Evolutionary conservation across 2,113 vertebrate species (phyloP).

Genomic region (Oxyura jamaicensis): DNA sequence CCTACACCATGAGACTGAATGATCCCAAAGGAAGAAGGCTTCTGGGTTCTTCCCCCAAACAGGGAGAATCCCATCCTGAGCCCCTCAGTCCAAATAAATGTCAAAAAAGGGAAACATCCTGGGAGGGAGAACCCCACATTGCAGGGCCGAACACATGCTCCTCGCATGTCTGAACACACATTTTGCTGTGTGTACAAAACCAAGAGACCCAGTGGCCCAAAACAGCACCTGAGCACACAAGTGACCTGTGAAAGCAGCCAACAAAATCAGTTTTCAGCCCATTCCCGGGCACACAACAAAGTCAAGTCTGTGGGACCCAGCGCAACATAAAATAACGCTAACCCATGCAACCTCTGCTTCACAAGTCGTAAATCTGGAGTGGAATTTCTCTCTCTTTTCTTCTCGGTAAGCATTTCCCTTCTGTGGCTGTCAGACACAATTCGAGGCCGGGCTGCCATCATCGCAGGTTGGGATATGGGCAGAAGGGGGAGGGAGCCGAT

Average conservation of each 20-base stretch:
- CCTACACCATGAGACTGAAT: not conserved
- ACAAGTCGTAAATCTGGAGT: not conserved
- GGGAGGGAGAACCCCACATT: not conserved
- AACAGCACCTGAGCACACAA: not conserved
- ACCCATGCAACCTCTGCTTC: not conserved
- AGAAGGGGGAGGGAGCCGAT: not conserved
- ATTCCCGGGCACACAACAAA: not conserved
- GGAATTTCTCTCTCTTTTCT: conserved; percentile 12
- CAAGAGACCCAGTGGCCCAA: not conserved
- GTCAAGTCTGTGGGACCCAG: not conserved
- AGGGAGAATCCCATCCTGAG: too few species aligned
- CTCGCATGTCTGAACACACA: not conserved
- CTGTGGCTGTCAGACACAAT: not conserved
- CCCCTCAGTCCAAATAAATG: not conserved
- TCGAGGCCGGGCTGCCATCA: not conserved
- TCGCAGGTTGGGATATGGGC: not conserved
- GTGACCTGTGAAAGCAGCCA: not conserved
- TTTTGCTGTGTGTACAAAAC: not conserved
- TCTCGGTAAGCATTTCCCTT: not conserved
- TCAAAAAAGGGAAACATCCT: not conserved
- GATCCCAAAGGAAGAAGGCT: not conserved
- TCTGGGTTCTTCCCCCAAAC: not conserved
- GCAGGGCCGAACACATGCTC: accelerated
- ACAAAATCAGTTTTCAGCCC: not conserved
- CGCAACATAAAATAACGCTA: not conserved